Percentiles rank a stretch among this genome's conserved stretches.
phyloP scores from a whole-genome alignment of 2,888 invertebrate species.

The Hyles lineata region DNA sequence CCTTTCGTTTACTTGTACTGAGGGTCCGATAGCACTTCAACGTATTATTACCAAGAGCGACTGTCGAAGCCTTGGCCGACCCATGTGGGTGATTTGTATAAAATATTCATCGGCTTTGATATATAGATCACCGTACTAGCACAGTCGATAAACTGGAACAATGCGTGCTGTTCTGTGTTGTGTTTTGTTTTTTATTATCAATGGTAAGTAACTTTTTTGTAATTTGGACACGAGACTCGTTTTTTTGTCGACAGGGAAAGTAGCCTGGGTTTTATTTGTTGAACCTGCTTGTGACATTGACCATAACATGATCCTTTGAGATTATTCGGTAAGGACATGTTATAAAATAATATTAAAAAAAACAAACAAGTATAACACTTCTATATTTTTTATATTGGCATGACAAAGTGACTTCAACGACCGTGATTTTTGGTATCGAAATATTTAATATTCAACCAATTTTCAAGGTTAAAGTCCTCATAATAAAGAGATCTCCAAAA shows the following conservation, averaged over 20 bases:
- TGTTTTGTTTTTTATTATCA: neutral
- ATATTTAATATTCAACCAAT: too few species aligned
- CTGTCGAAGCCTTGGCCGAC: conserved; percentile 8
- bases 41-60: neutral
- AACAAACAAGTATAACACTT: too few species aligned
- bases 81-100: conserved; percentile 35
- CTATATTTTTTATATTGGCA: too few species aligned
- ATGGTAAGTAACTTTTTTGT: neutral
- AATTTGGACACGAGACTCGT: neutral
- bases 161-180: conserved; percentile 22
- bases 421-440: too few species aligned
- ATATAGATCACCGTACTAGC: conserved; percentile 2
- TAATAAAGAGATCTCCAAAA: too few species aligned
- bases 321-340: too few species aligned
- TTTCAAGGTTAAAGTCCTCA: too few species aligned
- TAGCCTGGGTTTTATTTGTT: too few species aligned
- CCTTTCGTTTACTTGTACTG: neutral
- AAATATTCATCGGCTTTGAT: conserved; percentile 12
- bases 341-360: too few species aligned
- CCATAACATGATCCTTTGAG: too few species aligned
- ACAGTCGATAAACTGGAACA: neutral
- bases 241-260: neutral
- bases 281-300: too few species aligned
- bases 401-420: too few species aligned
- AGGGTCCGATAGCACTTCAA: neutral